These are phyloP conservation scores for Ptiloglossa arizonensis DNA, from an alignment of 1,140 invertebrate genomes.

Conservation along the genomic window DNA sequence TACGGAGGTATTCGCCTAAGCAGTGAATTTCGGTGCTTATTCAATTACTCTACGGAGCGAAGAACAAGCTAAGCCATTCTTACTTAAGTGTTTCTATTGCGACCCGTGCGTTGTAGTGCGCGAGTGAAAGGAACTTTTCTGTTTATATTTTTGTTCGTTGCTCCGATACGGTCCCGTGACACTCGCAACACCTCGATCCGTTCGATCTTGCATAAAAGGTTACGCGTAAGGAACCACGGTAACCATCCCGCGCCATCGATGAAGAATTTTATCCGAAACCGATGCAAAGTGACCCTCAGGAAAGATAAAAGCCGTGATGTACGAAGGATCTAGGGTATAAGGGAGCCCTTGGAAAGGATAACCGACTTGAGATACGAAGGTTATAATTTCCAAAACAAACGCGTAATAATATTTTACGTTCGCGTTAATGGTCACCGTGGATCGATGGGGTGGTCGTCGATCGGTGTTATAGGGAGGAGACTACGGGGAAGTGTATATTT, in stretches of 20 bases:
- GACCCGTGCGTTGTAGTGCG: too few relatives aligned
- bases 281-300: not conserved
- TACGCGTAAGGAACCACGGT: not conserved
- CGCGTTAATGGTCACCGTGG: not conserved
- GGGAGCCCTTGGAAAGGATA: not conserved
- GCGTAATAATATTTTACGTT: conserved; percentile 2
- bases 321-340: not conserved
- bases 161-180: too few relatives aligned
- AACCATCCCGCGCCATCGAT: not conserved
- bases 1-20: too few relatives aligned
- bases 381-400: conserved; percentile 15
- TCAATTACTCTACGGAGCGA: too few relatives aligned
- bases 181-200: not conserved
- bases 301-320: conserved; percentile 2
- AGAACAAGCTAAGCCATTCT: too few relatives aligned
- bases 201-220: conserved; percentile 12
- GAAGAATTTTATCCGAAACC: not conserved
- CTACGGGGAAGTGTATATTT: not conserved
- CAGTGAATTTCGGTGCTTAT: too few relatives aligned
- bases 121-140: too few relatives aligned
- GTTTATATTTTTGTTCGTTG: too few relatives aligned
- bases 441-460: not conserved
- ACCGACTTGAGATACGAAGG: conserved; percentile 7
- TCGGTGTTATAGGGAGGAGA: not conserved
- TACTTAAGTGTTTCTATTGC: too few relatives aligned